Conservation (phyloP, 2,113 vertebrate species). For the Emydocephalus ijimae region DNA sequence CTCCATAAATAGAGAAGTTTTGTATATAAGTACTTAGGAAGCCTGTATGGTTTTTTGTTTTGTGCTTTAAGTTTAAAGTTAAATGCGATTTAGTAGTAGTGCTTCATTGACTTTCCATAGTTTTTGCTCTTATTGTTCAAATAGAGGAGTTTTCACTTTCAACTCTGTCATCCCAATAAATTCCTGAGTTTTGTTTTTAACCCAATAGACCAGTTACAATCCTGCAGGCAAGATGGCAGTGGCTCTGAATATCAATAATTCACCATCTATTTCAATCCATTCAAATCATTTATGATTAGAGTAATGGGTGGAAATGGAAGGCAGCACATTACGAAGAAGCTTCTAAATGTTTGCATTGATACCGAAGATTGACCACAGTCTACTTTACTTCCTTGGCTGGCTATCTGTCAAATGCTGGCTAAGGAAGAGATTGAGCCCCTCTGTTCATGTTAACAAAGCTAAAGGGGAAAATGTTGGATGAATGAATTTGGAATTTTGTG, state of each 20-base stretch:
- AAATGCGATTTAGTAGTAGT: background rate
- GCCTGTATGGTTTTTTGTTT: background rate
- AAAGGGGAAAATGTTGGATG: background rate
- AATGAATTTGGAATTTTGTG: background rate
- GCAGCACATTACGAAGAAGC: background rate
- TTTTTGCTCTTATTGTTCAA: background rate
- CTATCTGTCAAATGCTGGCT: background rate
- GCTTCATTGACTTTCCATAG: background rate
- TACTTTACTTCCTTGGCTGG: background rate
- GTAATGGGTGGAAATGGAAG: conserved; percentile 26
- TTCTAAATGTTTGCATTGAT: conserved; percentile 4
- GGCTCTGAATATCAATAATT: conserved; percentile 7
- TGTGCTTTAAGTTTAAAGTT: background rate
- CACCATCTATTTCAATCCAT: conserved; percentile 19
- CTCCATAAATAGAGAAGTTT: conserved; percentile 25
- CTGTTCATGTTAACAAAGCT: background rate
- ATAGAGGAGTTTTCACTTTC: background rate
- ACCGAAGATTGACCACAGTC: conserved; percentile 1
- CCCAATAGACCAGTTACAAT: conserved; percentile 6
- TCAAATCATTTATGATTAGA: conserved; percentile 3
- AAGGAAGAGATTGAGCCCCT: background rate
- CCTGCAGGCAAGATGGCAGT: conserved; percentile 5
- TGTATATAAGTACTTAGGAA: conserved; percentile 19
- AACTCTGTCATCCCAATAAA: background rate
- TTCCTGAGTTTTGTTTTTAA: background rate